These are phyloP conservation scores for Glareola pratincola DNA, from an alignment of 2,113 vertebrate genomes.

Conservation along the genomic window DNA sequence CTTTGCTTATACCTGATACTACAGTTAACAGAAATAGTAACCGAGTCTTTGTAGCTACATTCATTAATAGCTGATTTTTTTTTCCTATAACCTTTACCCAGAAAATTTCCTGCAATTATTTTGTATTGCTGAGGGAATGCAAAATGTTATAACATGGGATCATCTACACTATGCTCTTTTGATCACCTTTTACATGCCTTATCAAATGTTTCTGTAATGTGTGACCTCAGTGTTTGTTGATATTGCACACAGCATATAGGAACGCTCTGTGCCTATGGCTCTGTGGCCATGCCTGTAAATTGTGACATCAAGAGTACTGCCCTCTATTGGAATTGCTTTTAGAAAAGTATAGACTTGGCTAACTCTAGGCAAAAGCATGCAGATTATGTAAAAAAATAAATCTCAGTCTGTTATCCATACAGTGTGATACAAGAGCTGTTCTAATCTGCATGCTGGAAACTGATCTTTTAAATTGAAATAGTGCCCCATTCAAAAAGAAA, in stretches of 20 bases:
- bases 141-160: background rate
- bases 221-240: background rate
- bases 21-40: background rate
- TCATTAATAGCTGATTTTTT: background rate
- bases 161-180: background rate
- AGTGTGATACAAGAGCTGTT: background rate
- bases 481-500: background rate
- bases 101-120: background rate
- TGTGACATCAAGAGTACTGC: background rate
- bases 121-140: background rate
- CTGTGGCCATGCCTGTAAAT: background rate
- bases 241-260: background rate
- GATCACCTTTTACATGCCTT: background rate
- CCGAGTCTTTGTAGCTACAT: background rate
- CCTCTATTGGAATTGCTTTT: background rate
- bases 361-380: background rate
- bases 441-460: background rate
- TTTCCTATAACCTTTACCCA: background rate
- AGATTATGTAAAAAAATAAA: background rate
- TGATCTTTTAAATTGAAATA: background rate
- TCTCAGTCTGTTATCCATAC: background rate
- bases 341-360: background rate
- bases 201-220: background rate
- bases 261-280: background rate
- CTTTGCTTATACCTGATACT: background rate